Evolutionary conservation across 2,888 invertebrate genomes (phyloP), one percentile per base, ranked within the genome.

Genomic region (Drosophila leonis): DNA sequence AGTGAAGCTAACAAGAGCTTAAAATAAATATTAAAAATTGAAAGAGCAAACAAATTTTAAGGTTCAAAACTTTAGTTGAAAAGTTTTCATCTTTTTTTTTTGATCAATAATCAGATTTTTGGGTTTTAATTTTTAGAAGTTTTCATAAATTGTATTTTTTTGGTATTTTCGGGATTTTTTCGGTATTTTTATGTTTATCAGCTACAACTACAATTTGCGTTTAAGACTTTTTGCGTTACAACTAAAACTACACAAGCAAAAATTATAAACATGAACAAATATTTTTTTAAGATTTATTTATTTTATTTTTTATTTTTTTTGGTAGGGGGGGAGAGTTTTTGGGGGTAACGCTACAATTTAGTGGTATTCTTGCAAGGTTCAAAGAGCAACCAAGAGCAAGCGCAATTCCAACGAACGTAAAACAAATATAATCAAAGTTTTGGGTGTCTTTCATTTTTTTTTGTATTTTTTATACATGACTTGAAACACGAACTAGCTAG

Each of bases 221-320:
- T 84, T 82, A 81, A 86, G 76, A 84, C 67, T 71, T 83, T 83
- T 83, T 37, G 82, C 82, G 84, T 78, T 83, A 90, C 83, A 91
- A 88, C 78, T 83, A 86, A 84, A 82, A 88, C 92, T 92, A 92
- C 91, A 89, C 92, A 92, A 91, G 92, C 92, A 92, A 84, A 90
- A 90, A 72, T 69, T n/a, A 79, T 74, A 79, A 91, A 78, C 74
- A 85, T 68, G 70, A 87, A 84, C 9, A 13, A 44, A 7, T 15
- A 33, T 15, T 35, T 57, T 42, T 15, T 9, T 20, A 27, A 4
- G 2, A 35, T 9, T 12, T 37, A 41, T 35, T 44, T 39, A 55
- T 37, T 60, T 60, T 33, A 4, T 41, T 12, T 12, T 12, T 37
- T 46, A 29, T 44, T 39, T 60, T 37, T 60, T 60, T 33, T 65